These are phyloP conservation scores for Panopea generosa DNA, from an alignment of 2,888 invertebrate species.

Conservation along the genomic window DNA sequence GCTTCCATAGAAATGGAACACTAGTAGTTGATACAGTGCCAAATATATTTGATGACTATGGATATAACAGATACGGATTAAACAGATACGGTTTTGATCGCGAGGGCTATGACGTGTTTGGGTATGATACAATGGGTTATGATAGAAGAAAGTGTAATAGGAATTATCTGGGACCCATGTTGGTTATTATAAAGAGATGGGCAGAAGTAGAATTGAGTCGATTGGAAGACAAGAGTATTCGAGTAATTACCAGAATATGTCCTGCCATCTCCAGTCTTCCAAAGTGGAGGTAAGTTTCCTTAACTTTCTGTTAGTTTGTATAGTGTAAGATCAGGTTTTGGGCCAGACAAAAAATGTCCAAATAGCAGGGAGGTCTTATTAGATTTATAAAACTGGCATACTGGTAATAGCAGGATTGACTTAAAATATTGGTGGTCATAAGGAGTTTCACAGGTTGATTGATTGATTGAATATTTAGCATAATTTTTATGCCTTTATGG, in stretches of 20 bases:
- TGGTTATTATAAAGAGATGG: constrained; percentile 77
- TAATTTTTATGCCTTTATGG: too few relatives aligned
- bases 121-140: constrained; percentile 79
- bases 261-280: constrained; percentile 69
- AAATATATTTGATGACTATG: constrained; percentile 70
- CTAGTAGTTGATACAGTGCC: constrained; percentile 50
- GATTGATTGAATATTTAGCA: too few relatives aligned
- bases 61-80: constrained; percentile 78
- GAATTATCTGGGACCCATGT: constrained; percentile 80
- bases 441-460: too few relatives aligned
- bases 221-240: constrained; percentile 65
- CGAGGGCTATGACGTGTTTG: constrained; percentile 82
- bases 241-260: constrained; percentile 74
- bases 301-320: too few relatives aligned
- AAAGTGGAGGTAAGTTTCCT: constrained; percentile 64
- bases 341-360: too few relatives aligned
- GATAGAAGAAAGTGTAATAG: constrained; percentile 79
- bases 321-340: too few relatives aligned
- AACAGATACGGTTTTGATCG: constrained; percentile 80
- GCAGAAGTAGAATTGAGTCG: constrained; percentile 71
- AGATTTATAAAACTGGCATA: too few relatives aligned
- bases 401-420: too few relatives aligned
- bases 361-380: too few relatives aligned
- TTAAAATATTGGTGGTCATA: too few relatives aligned
- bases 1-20: constrained; percentile 74